phyloP scores from a whole-genome alignment of 2,113 vertebrate genomes.

The Callaeas wilsoni region DNA sequence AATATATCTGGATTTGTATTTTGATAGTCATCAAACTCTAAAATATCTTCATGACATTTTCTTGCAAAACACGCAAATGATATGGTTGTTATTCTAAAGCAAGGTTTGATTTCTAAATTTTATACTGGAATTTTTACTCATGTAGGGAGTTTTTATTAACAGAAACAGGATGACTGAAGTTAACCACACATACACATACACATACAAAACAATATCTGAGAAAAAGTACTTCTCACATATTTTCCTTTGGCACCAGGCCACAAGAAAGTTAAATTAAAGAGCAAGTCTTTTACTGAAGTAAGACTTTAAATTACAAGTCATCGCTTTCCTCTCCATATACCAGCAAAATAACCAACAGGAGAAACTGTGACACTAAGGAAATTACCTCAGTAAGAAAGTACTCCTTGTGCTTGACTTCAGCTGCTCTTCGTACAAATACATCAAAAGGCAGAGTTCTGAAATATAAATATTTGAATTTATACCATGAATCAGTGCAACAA shows the following conservation, averaged over 20 bases:
- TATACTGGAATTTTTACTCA: not conserved
- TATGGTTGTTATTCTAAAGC: not conserved
- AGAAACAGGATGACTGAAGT: not conserved
- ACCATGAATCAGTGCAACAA: not conserved
- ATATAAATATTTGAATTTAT: constrained; percentile 33
- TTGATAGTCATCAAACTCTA: not conserved
- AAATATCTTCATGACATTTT: not conserved
- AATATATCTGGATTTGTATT: not conserved
- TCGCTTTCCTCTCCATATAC: not conserved
- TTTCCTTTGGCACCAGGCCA: not conserved
- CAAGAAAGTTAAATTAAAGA: not conserved
- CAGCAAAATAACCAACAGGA: not conserved
- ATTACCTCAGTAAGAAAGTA: constrained; percentile 90
- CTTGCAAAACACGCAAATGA: not conserved
- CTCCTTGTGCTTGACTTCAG: constrained; percentile 83
- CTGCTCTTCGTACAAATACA: constrained; percentile 85
- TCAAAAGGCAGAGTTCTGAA: constrained; percentile 89
- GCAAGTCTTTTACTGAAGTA: not conserved
- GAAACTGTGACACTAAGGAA: not conserved
- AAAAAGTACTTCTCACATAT: not conserved
- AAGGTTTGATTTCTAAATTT: not conserved
- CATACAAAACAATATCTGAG: not conserved
- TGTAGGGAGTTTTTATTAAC: not conserved
- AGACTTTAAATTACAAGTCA: not conserved
- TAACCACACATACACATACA: not conserved